Evolutionary conservation across 1,140 invertebrate species (phyloP).

Genomic region (Fopius arisanus): DNA sequence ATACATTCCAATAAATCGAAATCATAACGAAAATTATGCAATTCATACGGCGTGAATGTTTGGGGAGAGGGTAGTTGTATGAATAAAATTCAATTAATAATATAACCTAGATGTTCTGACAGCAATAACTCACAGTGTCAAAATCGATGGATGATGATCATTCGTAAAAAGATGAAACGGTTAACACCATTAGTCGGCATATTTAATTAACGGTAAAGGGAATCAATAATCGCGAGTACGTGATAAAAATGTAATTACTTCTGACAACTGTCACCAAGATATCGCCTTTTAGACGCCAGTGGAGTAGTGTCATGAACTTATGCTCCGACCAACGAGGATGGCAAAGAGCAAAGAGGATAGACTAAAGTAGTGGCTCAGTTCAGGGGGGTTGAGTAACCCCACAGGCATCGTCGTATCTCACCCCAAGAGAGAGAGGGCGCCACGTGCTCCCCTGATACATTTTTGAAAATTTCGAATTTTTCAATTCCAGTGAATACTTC

Average conservation of each 20-base stretch:
- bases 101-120: conserved; percentile 2
- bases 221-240: background rate
- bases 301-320: background rate
- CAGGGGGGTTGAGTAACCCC: too few relatives aligned
- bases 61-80: background rate
- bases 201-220: background rate
- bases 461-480: too few relatives aligned
- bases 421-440: too few relatives aligned
- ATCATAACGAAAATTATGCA: conserved; percentile 24
- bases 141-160: background rate
- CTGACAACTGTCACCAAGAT: background rate
- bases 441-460: too few relatives aligned
- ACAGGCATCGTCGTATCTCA: too few relatives aligned
- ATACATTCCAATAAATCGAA: background rate
- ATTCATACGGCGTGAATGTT: conserved; percentile 20
- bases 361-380: too few relatives aligned
- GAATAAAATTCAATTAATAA: conserved; percentile 3
- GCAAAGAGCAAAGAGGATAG: too few relatives aligned
- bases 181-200: background rate
- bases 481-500: too few relatives aligned
- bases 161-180: background rate
- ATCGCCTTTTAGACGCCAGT: background rate
- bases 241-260: conserved; percentile 7
- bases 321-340: too few relatives aligned
- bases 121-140: background rate